Evolutionary conservation across 1,140 invertebrate species (phyloP), one percentile per base, ranked within the genome.

Genomic region (Schmidtea mediterranea): DNA sequence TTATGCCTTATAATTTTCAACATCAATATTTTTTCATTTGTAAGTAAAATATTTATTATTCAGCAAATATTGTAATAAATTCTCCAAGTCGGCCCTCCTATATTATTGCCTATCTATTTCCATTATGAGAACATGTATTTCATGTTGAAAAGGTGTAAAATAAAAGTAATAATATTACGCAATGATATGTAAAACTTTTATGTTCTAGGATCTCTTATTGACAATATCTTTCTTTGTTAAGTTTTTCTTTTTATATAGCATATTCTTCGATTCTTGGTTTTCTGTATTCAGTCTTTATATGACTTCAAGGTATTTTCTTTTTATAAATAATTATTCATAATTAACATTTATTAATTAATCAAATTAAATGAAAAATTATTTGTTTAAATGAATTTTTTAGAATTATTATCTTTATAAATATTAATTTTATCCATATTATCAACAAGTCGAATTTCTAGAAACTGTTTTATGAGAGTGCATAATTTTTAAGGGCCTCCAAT

Each of bases 81-180:
- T 32, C 36, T 2, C 12, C 23, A n/a, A 3, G n/a, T 22, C 46
- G n/a, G 41, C 36, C 12, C 62, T 13, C 61, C 63, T 13, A 26
- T 62, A 5, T 52, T 64, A 10, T 54, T 65, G 15, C 62, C 63
- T 6, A 48, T 62, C 0, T 65, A 63, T 49, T 65, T 65, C 48
- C 59, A 62, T 18, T 50, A 55, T 49, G 62, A 65, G 48, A 58
- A 58, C 45, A 43, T 63, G 15, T 58, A 61, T 46, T 65, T 65
- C 54, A 55, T 62, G 2, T 37, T 63, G 21, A 65, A 62, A 49
- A 53, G 62, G 46, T 51, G 51, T 51, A 60, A 62, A 43, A 63
- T 57, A 54, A 21, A 55, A 54, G 62, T 63, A 54, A 57, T 58
- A 55, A 51, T 22, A 10, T 13, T 26, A 39, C 13, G 23, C 13